Evolutionary conservation across 2,888 invertebrate genomes (phyloP).

Genomic region (Drosophila hamatofila): DNA sequence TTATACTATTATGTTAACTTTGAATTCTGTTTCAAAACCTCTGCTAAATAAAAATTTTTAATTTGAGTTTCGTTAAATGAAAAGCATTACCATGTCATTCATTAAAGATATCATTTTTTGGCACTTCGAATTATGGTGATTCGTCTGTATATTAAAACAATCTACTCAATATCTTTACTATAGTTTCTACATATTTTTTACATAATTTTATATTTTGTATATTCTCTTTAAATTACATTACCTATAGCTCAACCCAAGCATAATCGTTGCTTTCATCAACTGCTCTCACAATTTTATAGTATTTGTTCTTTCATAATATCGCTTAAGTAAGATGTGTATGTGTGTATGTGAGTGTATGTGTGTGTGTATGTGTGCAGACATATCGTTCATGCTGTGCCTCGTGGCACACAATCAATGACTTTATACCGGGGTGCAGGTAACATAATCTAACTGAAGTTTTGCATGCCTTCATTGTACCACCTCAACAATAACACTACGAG

Average conservation of each 20-base stretch:
- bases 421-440: conserved; percentile 44
- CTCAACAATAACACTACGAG: conserved; percentile 56
- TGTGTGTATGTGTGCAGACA: conserved; percentile 3
- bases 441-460: conserved; percentile 62
- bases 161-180: no score
- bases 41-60: no score
- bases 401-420: conserved; percentile 49
- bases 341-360: not conserved
- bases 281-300: not conserved
- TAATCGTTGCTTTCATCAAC: not conserved
- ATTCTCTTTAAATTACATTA: not conserved
- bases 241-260: not conserved
- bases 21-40: no score
- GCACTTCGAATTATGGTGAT: no score
- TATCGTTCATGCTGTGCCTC: conserved; percentile 10
- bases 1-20: no score
- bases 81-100: no score
- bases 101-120: no score
- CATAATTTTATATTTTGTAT: no score
- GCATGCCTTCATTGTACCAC: conserved; percentile 54
- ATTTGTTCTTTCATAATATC: not conserved
- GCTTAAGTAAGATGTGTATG: conserved; percentile 4
- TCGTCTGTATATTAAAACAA: no score
- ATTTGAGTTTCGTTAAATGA: no score
- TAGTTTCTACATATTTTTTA: no score